These are phyloP conservation scores for Epistrophe grossulariae DNA, from an alignment of 2,888 invertebrate species.

Conservation along the genomic window DNA sequence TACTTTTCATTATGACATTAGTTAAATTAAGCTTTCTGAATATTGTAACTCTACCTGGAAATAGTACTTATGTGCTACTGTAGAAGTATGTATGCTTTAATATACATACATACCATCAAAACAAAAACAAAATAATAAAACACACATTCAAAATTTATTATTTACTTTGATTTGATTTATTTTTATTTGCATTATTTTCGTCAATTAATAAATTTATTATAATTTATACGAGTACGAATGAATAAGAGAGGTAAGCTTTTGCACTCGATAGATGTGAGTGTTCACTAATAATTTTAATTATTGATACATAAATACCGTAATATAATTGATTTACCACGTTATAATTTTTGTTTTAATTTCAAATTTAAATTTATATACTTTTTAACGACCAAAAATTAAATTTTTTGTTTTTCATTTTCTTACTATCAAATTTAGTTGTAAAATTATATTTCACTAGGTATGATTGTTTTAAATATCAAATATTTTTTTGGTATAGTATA, in stretches of 20 bases:
- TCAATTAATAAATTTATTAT: conserved; percentile 73
- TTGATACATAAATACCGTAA: conserved; percentile 64
- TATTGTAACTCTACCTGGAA: too few relatives aligned
- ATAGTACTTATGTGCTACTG: too few relatives aligned
- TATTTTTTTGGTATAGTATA: conserved; percentile 30
- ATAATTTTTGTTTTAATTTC: conserved; percentile 15
- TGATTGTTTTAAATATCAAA: conserved; percentile 68
- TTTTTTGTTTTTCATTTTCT: conserved; percentile 10
- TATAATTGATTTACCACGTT: conserved; percentile 50
- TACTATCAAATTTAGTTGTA: conserved; percentile 52
- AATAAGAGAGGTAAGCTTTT: conserved; percentile 70
- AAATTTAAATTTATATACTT: conserved; percentile 59
- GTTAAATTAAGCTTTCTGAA: too few relatives aligned
- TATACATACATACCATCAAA: too few relatives aligned
- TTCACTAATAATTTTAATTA: conserved; percentile 68
- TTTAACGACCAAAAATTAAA: conserved; percentile 65
- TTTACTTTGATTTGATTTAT: conserved; percentile 43
- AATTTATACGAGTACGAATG: conserved; percentile 73
- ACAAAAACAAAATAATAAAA: too few relatives aligned
- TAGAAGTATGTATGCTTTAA: too few relatives aligned
- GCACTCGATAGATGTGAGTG: conserved; percentile 63
- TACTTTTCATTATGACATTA: too few relatives aligned
- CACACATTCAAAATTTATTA: not conserved
- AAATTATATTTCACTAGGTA: conserved; percentile 71
- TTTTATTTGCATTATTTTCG: conserved; percentile 69